Evolutionary conservation across 2,888 invertebrate genomes (phyloP), one percentile per base, ranked within the genome.

Genomic region (Embidobia sp.): DNA sequence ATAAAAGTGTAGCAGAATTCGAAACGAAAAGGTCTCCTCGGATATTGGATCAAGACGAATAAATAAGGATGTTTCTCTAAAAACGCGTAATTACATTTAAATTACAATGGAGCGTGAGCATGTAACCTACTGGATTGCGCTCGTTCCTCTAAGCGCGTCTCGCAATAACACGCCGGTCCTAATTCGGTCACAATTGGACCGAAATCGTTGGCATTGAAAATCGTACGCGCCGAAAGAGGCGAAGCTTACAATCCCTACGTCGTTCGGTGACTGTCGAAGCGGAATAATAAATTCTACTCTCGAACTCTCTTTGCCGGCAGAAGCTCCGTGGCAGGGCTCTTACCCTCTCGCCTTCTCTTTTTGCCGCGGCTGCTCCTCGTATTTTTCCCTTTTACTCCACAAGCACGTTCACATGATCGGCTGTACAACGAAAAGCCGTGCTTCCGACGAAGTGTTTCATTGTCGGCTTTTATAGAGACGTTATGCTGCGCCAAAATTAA

Each of bases 141-240:
- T n/a, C n/a, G n/a, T n/a, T n/a, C n/a, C 27, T 27, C 15, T 46
- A 31, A 48, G 40, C 26, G 13, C 26, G 11, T 26, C 40, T 61
- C 29, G 29, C 53, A 63, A 70, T 80, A 81, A 80, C 79, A 80
- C 74, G 81, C 76, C 78, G 70, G 64, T 64, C 76, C 80, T 81
- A 81, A 82, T 82, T 78, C 51, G 63, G 64, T 67, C 69, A 69
- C 78, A 79, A 80, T 80, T 75, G 73, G 63, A 57, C 42, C 70
- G 48, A 67, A 64, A 67, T 63, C 70, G 74, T 51, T 48, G 66
- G 66, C 73, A 79, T 74, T 74, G 77, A 77, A 77, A 76, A 70
- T 69, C 46, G 40, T 46, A 66, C 44, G 64, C 59, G 61, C 26
- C 64, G 31, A 37, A 55, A 69, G 48, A 67, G 35, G 18, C 48